Evolutionary conservation across 2,797 vertebrate species (phyloP).

Genomic region (Apogon hyalosoma): DNA sequence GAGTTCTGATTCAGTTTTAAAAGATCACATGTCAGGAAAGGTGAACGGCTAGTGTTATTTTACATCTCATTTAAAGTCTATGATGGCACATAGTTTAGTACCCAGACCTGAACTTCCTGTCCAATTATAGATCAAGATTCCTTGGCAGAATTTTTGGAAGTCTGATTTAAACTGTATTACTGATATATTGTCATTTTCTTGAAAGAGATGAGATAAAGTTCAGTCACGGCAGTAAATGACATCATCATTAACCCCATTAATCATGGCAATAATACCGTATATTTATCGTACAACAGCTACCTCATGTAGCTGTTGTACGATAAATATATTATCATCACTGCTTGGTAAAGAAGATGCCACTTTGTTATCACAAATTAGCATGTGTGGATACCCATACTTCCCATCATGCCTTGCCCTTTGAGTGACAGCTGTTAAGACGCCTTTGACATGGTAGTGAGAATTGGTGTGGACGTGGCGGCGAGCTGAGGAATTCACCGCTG

Average conservation of each 20-base stretch:
- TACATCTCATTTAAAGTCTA: constrained; percentile 1
- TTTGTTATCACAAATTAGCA: constrained; percentile 60
- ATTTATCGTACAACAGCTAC: background rate
- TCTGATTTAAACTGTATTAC: constrained; percentile 36
- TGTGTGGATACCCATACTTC: constrained; percentile 51
- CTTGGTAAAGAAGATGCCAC: constrained; percentile 27
- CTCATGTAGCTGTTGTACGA: background rate
- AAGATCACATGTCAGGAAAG: constrained; percentile 38
- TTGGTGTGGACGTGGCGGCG: constrained; percentile 76
- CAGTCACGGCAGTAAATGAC: constrained; percentile 27
- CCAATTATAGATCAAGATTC: constrained; percentile 10
- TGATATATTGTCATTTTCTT: constrained; percentile 22
- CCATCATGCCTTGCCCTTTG: constrained; percentile 67
- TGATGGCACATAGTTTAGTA: constrained; percentile 15
- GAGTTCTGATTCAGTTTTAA: constrained; percentile 16
- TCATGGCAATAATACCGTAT: too few relatives aligned
- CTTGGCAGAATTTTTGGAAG: constrained; percentile 27
- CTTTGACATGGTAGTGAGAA: constrained; percentile 71
- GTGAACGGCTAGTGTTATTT: constrained; percentile 16
- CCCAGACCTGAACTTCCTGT: constrained; percentile 20
- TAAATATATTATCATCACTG: constrained; percentile 14
- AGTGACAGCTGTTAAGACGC: constrained; percentile 79
- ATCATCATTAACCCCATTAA: constrained; percentile 4
- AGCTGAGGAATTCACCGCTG: constrained; percentile 78
- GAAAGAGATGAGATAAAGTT: constrained; percentile 16